Evolutionary conservation across 2,797 vertebrate genomes (phyloP), one percentile per base, ranked within the genome.

Genomic region (Acomys russatus): DNA sequence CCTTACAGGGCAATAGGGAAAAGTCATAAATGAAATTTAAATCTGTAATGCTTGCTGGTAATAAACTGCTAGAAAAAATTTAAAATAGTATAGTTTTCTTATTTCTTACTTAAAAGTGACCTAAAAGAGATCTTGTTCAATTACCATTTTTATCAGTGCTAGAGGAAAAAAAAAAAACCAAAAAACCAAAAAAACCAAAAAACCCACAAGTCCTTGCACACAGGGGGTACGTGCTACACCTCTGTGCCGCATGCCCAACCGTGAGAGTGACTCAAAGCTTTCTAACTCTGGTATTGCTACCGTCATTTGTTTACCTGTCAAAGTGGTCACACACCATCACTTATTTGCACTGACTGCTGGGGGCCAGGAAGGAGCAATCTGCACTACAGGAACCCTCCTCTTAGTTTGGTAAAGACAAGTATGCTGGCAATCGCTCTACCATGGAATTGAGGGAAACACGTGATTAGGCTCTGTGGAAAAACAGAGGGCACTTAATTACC

Each of bases 1-100:
- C 4, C 12, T 89, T 78, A 93, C 14, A 35, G 38, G 93, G 90
- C 14, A 66, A 6, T 54, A 92, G 70, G 38, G 74, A 73, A 23
- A 85, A n/a, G 83, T 79, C 93, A 90, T 56, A 82, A 17, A 2
- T 86, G 61, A 93, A 78, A 82, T 87, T 94, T 85, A 94, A 93
- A 94, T 84, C 35, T 28, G 66, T 74, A 82, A 44, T 10, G 86
- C 95, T 96, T 92, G 59, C 20, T 92, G 44, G 66, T 95, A 59
- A 38, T 38, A 95, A 94, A 95, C 87, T 92, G 4, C 80, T 74
- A 92, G 80, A 35, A 89, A 66, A 76, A 92, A 14, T 7, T 76
- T 96, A 71, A 94, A 66, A 23, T n/a, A 44, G 51, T 64, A 1
- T 59, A n/a, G 61, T 80, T 91, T 96, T 94, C 70, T 73, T 54